Base-by-base conservation (phyloP, 2,888 invertebrate species). In the Diarsia mendica region DNA sequence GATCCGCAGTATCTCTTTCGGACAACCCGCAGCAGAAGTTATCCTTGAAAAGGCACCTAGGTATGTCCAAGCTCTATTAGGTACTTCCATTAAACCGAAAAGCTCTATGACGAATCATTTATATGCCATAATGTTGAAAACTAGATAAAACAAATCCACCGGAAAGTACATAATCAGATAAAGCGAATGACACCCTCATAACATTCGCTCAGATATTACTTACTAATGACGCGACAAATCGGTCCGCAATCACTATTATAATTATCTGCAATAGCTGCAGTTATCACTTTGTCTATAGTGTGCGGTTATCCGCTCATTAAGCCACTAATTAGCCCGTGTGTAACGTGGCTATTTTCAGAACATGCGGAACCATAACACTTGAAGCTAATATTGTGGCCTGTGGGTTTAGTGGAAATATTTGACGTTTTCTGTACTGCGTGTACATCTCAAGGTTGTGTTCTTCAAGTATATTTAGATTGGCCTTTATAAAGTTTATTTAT, bases 341-440 rank as follows among this genome's bases (percentile, higher is more conserved):
- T 76, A 28, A 39, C 13, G 58, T 13, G 44, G n/a, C 71, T 83
- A 79, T 72, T 72, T 69, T 15, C 51, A 60, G 53, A 60, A 60
- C 55, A 68, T 66, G 53, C 20, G 46, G 64, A 61, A 68, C 65
- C 61, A 66, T 58, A 58, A 75, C 63, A 67, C 69, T 80, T 67
- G 61, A 39, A 61, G 49, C 55, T 51, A 82, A 53, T 68, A 53
- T 53, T 69, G 63, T n/a, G n/a, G n/a, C n/a, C n/a, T n/a, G n/a
- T 46, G 48, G 15, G 20, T n/a, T 15, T 33, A 44, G 58, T 76
- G 58, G 71, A 68, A 79, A 76, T 76, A 67, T 80, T 71, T 46
- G 60, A 66, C 49, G 33, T 51, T 46, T 49, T 49, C 60, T 20
- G 39, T 53, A 48, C 11, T 55, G 64, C 48, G n/a, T 51, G 18